A percentile compares a stretch with the other conserved stretches of the same genome.
These are phyloP conservation scores for Drosophila tsacasi DNA, from an alignment of 1,140 invertebrate species.

Conservation along the genomic window DNA sequence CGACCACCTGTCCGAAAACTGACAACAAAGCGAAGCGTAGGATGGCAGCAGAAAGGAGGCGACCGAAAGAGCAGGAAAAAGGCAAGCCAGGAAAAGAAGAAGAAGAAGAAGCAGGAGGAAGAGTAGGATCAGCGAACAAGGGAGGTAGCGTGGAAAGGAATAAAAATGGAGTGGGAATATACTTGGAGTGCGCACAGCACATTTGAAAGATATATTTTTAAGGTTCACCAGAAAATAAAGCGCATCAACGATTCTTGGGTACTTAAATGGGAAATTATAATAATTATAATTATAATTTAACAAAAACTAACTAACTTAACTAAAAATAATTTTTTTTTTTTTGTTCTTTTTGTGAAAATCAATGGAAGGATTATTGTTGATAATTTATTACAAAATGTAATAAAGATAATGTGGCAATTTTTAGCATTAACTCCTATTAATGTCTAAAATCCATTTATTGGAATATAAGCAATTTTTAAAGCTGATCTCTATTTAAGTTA, in stretches of 20 bases:
- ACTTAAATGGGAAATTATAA: no score
- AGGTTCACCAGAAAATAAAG: background rate
- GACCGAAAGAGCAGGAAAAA: slow-evolving; percentile 14
- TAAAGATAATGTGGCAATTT: background rate
- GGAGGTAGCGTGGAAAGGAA: slow-evolving; percentile 5
- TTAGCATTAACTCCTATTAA: no score
- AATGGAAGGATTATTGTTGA: background rate
- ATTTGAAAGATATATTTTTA: slow-evolving; percentile 16
- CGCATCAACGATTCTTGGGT: background rate
- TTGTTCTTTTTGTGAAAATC: no score
- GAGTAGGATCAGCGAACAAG: slow-evolving; percentile 12
- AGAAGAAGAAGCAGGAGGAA: slow-evolving; percentile 21
- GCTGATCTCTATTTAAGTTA: background rate
- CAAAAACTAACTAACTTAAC: background rate
- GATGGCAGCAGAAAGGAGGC: slow-evolving; percentile 39
- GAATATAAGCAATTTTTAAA: background rate
- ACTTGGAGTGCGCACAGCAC: background rate
- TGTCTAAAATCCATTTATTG: no score
- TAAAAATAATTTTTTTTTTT: no score
- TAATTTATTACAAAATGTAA: background rate
- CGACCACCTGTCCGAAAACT: slow-evolving; percentile 71
- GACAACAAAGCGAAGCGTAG: slow-evolving; percentile 48
- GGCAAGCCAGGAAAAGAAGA: slow-evolving; percentile 21
- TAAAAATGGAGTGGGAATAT: slow-evolving; percentile 7
- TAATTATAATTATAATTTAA: no score